These are phyloP conservation scores for Pedetes capensis DNA, from an alignment of 2,113 vertebrate species.

Conservation along the genomic window DNA sequence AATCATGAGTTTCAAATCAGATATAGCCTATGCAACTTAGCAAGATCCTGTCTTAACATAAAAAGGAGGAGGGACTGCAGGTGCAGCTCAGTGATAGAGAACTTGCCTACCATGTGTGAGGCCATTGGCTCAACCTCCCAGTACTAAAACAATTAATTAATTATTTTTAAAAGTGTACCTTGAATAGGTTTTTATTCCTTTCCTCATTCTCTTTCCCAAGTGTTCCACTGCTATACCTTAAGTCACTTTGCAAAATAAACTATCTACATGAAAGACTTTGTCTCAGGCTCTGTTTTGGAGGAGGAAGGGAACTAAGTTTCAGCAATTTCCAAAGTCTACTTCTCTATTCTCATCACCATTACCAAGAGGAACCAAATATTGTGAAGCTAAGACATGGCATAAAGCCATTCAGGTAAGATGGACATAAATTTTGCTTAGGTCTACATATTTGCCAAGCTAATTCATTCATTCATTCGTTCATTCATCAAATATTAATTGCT, in stretches of 20 bases:
- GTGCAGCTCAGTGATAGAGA: too few species aligned
- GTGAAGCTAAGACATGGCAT: neutral
- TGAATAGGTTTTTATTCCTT: neutral
- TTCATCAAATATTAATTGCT: neutral
- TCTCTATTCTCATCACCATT: constrained; percentile 8
- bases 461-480: neutral
- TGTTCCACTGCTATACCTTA: neutral
- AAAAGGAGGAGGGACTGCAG: too few species aligned
- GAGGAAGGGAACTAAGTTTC: neutral
- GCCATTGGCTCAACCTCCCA: too few species aligned
- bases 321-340: neutral
- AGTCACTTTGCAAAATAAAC: neutral
- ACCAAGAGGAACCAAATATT: neutral
- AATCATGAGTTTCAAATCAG: too few species aligned
- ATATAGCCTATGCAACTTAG: too few species aligned
- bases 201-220: neutral
- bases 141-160: too few species aligned
- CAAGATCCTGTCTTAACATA: too few species aligned
- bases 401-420: neutral
- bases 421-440: neutral
- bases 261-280: neutral
- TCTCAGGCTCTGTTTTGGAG: neutral
- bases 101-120: too few species aligned
- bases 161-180: too few species aligned
- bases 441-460: neutral